Base-by-base conservation (phyloP, 1,140 invertebrate species). In the Brachionus manjavacas region DNA sequence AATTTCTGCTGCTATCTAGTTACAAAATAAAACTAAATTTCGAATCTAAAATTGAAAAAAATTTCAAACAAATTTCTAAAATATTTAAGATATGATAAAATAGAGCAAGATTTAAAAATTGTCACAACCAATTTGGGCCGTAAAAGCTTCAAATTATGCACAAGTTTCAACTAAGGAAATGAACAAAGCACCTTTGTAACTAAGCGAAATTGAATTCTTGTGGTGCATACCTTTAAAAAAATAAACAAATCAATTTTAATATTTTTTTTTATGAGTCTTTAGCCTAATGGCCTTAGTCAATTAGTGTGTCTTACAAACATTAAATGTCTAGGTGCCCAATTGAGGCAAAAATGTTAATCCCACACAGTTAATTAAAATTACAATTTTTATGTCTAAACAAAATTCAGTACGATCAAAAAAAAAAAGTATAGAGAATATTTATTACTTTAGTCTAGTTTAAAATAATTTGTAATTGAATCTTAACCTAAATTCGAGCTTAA, bases 281-380 rank as follows among this genome's bases (percentile, higher is more conserved):
- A 60, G 8, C 52, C 52, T 8, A 60, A 20, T 60, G 52, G 52
- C 52, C 52, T 60, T 23, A 60, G 20, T 20, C n/a, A 60, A 60
- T 60, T 16, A 23, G 20, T 60, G 52, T 68, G 66, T 68, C 25
- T 68, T n/a, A 31, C 25, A 68, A 14, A 68, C 25, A 68, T 16
- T 31, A 31, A 68, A 41, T 41, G 68, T 72, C 68, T 72, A 72
- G 12, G 39, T 39, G 9, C 35, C 35, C 12, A 8, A 68, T 39
- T 16, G 16, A 4, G 16, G 16, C 28, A 41, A 41, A 46, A 72
- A 72, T 72, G 68, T 72, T 72, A 72, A 72, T 72, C 68, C 35
- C 68, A 43, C 28, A 72, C 68, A 39, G 68, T 72, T 72, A 72
- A 72, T 72, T 72, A 72, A 39, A 72, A 72, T 31, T 60, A 60